Evolutionary conservation across 2,113 vertebrate species (phyloP), one percentile per base, ranked within the genome.

Genomic region (Mirounga angustirostris): DNA sequence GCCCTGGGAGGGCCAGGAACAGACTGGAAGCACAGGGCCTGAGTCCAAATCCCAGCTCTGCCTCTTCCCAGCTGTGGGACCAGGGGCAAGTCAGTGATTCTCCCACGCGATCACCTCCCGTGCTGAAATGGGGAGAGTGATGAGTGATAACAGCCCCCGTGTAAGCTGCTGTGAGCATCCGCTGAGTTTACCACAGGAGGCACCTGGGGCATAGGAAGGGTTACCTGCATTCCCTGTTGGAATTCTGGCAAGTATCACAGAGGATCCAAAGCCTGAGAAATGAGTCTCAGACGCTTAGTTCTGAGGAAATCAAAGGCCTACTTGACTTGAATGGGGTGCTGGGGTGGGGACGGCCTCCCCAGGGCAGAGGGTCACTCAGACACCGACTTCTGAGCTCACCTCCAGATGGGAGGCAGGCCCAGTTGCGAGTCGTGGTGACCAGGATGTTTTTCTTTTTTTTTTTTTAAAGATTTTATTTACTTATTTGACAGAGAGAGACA

Each of bases 101-200:
- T 28, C 40, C n/a, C 0, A 0, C 4, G 10, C 3, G 1, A 1
- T 28, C 5, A 16, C 26, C 0, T 46, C 78, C 24, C 13, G 24
- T 0, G 1, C 76, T 14, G 9, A 13, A 15, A 67, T 5, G 40
- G 16, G 26, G 26, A 16, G 1, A 43, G 24, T 19, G 21, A 21
- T 7, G 0, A 2, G 65, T 46, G 46, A 46, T 7, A 7, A 46
- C 67, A 15, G 13, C 79, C 52, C 1, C 52, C 0, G 0, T 0
- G 26, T 0, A 8, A 10, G 83, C n/a, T 8, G 52, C 58, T 15
- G 2, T 2, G 50, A n/a, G 12, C 36, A 22, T 7, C 0, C 4
- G 71, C 33, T 4, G n/a, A 58, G 46, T 4, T 7, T 4, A n/a
- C 69, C 2, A 56, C 1, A 2, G 4, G 9, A 4, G 26, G 50